phyloP scores from a whole-genome alignment of 2,888 invertebrate species.

The Troides helena region DNA sequence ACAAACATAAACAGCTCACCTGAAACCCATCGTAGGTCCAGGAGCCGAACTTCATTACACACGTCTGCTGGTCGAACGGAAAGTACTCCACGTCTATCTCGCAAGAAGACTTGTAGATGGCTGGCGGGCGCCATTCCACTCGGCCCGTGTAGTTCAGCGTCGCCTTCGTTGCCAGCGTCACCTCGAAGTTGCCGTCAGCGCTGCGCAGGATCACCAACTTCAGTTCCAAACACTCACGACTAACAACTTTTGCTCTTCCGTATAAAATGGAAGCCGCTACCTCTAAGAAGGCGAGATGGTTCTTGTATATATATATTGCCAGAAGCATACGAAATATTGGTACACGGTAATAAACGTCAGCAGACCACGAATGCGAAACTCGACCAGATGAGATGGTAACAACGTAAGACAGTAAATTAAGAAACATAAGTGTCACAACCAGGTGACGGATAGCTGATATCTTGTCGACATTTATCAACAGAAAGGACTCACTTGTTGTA shows the following conservation, averaged over 20 bases:
- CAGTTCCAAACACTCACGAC: slow-evolving; percentile 17
- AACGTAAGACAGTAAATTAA: no score
- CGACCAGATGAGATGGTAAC: no score
- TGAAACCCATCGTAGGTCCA: slow-evolving; percentile 98
- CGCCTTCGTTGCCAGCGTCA: slow-evolving; percentile 95
- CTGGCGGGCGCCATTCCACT: slow-evolving; percentile 98
- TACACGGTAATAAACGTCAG: no score
- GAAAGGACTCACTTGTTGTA: slow-evolving; percentile 91
- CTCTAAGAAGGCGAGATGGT: no score
- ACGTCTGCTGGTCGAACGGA: slow-evolving; percentile 97
- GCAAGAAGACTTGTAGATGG: slow-evolving; percentile 97
- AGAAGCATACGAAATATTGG: no score
- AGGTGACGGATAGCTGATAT: no score
- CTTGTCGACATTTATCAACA: no score
- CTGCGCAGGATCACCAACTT: slow-evolving; percentile 81
- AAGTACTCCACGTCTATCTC: slow-evolving; percentile 97
- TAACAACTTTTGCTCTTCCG: no score
- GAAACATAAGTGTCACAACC: no score
- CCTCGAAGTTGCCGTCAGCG: slow-evolving; percentile 97
- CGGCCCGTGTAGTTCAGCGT: slow-evolving; percentile 94
- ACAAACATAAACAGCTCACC: slow-evolving; percentile 69
- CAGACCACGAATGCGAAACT: no score
- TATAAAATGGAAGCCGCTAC: no score
- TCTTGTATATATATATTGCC: no score
- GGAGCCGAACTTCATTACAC: slow-evolving; percentile 96